Evolutionary conservation across 2,113 vertebrate species (phyloP).

Genomic region (Poeciliopsis turrubarensis): DNA sequence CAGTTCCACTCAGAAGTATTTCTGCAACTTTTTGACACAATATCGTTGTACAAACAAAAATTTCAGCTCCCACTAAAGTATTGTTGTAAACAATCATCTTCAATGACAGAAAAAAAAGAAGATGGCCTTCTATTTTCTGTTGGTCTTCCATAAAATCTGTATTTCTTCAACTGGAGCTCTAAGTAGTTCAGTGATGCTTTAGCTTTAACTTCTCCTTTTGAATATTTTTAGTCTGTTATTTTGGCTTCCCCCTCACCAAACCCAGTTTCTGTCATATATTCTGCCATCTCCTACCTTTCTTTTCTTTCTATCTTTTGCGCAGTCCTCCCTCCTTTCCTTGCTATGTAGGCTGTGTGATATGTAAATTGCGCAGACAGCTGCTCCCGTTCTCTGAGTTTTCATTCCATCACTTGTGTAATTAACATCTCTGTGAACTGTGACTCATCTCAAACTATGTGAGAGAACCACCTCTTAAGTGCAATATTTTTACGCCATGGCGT

Average conservation of each 20-base stretch:
- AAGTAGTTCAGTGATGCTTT: slow-evolving; percentile 28
- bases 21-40: neutral
- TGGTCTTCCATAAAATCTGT: slow-evolving; percentile 12
- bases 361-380: slow-evolving; percentile 79
- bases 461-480: slow-evolving; percentile 52
- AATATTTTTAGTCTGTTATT: slow-evolving; percentile 34
- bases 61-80: neutral
- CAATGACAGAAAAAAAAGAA: slow-evolving; percentile 14
- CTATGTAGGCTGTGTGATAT: slow-evolving; percentile 74
- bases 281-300: slow-evolving; percentile 25
- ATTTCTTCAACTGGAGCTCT: neutral
- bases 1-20: neutral
- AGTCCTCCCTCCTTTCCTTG: slow-evolving; percentile 31
- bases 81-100: neutral
- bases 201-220: slow-evolving; percentile 32
- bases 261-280: slow-evolving; percentile 35
- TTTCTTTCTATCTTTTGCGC: slow-evolving; percentile 32
- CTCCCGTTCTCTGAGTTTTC: slow-evolving; percentile 73
- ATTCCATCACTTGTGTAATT: slow-evolving; percentile 76
- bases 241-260: slow-evolving; percentile 19
- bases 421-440: slow-evolving; percentile 73
- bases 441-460: slow-evolving; percentile 75
- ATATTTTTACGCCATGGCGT: slow-evolving; percentile 21
- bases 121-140: slow-evolving; percentile 19
- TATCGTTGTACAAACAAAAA: neutral